Evolutionary conservation across 2,797 vertebrate genomes (phyloP).

Genomic region (Pantherophis alleghaniensis): DNA sequence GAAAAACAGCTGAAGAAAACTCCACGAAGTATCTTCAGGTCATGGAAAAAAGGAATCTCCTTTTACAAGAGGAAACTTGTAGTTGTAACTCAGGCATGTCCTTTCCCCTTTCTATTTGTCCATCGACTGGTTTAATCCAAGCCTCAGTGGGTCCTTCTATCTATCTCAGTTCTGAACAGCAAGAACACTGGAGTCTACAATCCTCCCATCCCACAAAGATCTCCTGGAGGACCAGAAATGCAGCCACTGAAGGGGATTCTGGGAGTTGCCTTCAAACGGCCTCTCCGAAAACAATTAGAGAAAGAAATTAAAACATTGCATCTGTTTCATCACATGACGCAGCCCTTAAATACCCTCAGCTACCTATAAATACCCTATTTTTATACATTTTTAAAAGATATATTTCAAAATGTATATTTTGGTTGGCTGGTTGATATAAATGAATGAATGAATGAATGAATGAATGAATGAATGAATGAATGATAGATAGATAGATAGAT

Average conservation of each 20-base stretch:
- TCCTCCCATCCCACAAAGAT: neutral
- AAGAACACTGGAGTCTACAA: neutral
- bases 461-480: too few species aligned
- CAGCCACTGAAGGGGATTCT: neutral
- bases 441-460: too few species aligned
- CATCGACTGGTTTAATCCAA: neutral
- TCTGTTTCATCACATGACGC: neutral
- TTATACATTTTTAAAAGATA: neutral
- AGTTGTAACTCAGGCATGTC: neutral
- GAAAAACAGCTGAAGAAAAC: neutral
- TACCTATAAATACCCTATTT: neutral
- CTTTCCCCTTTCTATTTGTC: neutral
- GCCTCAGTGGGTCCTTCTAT: neutral
- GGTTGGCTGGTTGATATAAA: too few species aligned
- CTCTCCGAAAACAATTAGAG: neutral
- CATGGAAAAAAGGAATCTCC: neutral
- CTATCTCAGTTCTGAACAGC: neutral
- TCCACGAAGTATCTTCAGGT: neutral
- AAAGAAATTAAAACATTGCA: neutral
- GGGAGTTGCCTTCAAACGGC: neutral
- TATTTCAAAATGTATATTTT: too few species aligned
- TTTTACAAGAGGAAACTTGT: neutral
- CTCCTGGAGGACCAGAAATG: neutral
- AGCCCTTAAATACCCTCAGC: neutral
- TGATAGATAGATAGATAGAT: too few species aligned